phyloP scores from a whole-genome alignment of 1,140 invertebrate genomes.

The Bombus confusus region DNA sequence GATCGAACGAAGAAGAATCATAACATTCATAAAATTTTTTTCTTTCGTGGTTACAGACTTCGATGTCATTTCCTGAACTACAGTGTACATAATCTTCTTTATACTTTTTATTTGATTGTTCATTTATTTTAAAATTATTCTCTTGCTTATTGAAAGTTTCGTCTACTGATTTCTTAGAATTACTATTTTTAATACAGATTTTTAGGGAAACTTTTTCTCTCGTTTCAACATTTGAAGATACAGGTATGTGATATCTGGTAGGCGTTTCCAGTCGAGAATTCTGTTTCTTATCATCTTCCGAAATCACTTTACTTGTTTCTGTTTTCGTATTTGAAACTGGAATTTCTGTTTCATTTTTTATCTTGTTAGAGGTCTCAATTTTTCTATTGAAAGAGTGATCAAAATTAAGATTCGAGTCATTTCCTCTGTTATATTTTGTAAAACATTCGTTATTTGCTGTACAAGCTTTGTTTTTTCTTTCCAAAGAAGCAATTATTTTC shows the following conservation, averaged over 20 bases:
- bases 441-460: slow-evolving; percentile 40
- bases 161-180: too few species aligned
- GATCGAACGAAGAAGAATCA: slow-evolving; percentile 2
- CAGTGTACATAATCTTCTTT: too few species aligned
- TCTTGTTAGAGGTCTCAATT: too few species aligned
- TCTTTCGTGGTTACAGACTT: background rate
- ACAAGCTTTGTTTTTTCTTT: slow-evolving; percentile 27
- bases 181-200: background rate
- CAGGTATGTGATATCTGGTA: background rate
- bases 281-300: background rate
- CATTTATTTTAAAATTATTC: background rate
- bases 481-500: slow-evolving; percentile 54
- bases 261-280: background rate
- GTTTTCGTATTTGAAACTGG: too few species aligned
- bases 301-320: too few species aligned
- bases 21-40: background rate
- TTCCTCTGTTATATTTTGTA: slow-evolving; percentile 25
- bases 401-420: background rate
- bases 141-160: too few species aligned
- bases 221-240: background rate
- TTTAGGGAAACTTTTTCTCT: background rate
- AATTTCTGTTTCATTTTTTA: background rate
- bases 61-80: background rate
- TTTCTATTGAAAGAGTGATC: background rate
- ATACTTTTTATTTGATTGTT: background rate